These are phyloP conservation scores for Zoanthus sociatus DNA, from an alignment of 92 coral and sea anemone genomes.

Conservation along the genomic window DNA sequence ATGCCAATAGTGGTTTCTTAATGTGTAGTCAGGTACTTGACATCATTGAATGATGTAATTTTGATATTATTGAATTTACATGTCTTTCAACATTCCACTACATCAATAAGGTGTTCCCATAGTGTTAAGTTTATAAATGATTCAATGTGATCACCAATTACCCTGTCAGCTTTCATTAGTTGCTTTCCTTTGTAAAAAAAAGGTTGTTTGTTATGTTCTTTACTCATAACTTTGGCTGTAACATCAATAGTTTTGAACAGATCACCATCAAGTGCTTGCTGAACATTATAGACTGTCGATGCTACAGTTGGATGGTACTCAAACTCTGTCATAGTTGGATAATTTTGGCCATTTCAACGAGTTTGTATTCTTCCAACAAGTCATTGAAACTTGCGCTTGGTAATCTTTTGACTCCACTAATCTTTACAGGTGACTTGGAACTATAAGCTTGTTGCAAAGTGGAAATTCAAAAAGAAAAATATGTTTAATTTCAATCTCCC, in stretches of 20 bases:
- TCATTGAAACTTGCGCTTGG: conserved; percentile 62
- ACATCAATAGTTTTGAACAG: conserved; percentile 65
- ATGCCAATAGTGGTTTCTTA: conserved; percentile 64
- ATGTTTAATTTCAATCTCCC: too few species aligned
- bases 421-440: conserved; percentile 68
- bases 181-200: conserved; percentile 59
- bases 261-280: conserved; percentile 55
- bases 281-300: conserved; percentile 37
- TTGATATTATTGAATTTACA: conserved; percentile 5
- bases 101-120: conserved; percentile 65
- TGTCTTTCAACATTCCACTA: conserved; percentile 27
- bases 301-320: conserved; percentile 57
- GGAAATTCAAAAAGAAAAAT: conserved; percentile 51
- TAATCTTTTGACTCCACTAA: conserved; percentile 58
- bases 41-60: conserved; percentile 36
- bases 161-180: conserved; percentile 66
- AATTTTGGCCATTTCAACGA: conserved; percentile 62
- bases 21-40: conserved; percentile 64
- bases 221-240: conserved; percentile 64
- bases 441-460: conserved; percentile 64
- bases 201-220: conserved; percentile 65
- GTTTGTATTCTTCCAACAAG: conserved; percentile 64
- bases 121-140: conserved; percentile 54
- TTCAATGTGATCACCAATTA: conserved; percentile 72
- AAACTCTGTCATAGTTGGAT: conserved; percentile 61